phyloP scores from a whole-genome alignment of 2,888 invertebrate genomes.

The Osmoderma eremita region DNA sequence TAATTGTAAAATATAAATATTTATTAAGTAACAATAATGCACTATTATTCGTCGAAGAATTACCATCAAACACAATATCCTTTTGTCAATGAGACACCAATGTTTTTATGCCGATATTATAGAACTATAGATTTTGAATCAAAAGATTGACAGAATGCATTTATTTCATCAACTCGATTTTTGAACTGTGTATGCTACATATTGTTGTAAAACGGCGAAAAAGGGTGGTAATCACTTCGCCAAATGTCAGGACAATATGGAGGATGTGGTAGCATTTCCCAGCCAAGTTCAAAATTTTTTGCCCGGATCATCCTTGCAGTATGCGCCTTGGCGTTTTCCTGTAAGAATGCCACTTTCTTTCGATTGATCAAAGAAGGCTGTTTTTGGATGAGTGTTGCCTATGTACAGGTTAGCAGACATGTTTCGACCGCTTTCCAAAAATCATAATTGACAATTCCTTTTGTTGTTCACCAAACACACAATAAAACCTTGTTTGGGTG shows the following conservation, averaged over 20 bases:
- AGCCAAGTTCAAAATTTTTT: constrained; percentile 8
- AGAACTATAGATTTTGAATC: too few relatives aligned
- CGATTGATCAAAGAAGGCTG: too few relatives aligned
- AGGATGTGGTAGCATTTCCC: background rate
- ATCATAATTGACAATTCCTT: background rate
- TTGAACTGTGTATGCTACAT: background rate
- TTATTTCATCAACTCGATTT: background rate
- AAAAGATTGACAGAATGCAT: background rate
- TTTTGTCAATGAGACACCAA: too few relatives aligned
- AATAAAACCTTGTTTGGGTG: background rate
- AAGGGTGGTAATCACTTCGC: background rate
- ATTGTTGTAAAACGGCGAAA: background rate
- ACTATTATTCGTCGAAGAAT: too few relatives aligned
- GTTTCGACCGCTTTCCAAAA: background rate
- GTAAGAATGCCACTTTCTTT: constrained; percentile 14
- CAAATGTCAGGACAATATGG: too few relatives aligned
- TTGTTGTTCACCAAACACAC: background rate
- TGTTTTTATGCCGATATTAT: too few relatives aligned
- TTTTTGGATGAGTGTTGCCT: background rate
- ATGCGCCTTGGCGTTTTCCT: background rate
- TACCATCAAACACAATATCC: too few relatives aligned
- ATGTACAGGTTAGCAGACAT: background rate
- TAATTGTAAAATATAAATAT: too few relatives aligned
- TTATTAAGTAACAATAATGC: too few relatives aligned
- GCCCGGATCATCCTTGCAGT: background rate